phyloP scores from a whole-genome alignment of 2,797 vertebrate species.

The Allobates femoralis region DNA sequence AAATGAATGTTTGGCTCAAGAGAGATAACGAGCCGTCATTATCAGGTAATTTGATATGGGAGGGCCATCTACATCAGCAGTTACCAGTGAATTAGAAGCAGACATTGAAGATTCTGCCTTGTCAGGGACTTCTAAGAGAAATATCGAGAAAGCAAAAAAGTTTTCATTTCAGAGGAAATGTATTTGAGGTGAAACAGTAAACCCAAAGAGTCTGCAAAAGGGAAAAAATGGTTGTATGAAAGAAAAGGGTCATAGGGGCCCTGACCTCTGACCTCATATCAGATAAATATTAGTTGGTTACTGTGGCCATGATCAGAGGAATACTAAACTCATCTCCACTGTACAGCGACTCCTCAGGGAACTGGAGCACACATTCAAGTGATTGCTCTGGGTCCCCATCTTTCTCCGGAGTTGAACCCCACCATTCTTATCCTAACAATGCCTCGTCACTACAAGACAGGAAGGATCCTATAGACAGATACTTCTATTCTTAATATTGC shows the following conservation, averaged over 20 bases:
- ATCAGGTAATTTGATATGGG: conserved; percentile 4
- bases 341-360: too few species aligned
- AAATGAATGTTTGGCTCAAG: neutral
- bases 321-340: too few species aligned
- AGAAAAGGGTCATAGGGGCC: too few species aligned
- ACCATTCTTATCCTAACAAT: too few species aligned
- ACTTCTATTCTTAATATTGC: neutral
- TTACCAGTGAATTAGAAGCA: conserved; percentile 10
- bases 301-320: too few species aligned
- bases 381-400: too few species aligned
- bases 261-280: too few species aligned
- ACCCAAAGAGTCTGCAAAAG: neutral
- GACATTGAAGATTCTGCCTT: neutral
- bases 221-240: too few species aligned
- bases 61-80: neutral
- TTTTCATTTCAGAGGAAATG: neutral
- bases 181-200: neutral
- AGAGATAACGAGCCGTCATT: neutral
- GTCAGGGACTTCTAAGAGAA: neutral
- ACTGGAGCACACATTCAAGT: too few species aligned
- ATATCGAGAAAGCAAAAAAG: neutral
- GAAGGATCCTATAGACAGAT: neutral
- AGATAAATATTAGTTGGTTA: too few species aligned
- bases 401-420: too few species aligned
- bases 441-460: neutral